Percentiles rank a stretch among this genome's conserved stretches.
Evolutionary conservation across 2,888 invertebrate genomes (phyloP).

Genomic region (Epinotia bilunana): DNA sequence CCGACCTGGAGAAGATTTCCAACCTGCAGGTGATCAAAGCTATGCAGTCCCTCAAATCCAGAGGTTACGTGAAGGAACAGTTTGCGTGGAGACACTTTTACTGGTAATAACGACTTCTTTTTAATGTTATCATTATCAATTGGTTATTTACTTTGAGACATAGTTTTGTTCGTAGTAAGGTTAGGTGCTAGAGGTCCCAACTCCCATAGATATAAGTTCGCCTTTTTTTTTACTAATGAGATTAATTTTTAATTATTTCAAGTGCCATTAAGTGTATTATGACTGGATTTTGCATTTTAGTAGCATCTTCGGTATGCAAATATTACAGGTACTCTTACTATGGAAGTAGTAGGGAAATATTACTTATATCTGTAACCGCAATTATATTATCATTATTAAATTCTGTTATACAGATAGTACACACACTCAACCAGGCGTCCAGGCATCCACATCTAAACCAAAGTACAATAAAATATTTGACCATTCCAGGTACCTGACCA

Average conservation of each 20-base stretch:
- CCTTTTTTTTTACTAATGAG: neutral
- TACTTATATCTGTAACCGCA: no score
- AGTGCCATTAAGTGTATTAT: neutral
- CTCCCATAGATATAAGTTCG: neutral
- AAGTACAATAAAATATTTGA: neutral
- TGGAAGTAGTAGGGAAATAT: no score
- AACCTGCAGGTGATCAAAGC: conserved; percentile 99
- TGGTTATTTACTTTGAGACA: neutral
- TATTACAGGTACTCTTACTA: no score
- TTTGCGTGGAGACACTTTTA: conserved; percentile 99
- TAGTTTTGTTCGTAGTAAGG: neutral
- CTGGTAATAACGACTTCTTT: conserved; percentile 86
- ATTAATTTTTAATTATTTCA: no score
- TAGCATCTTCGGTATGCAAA: no score
- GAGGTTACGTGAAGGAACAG: conserved; percentile 99
- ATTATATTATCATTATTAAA: no score
- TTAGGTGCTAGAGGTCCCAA: neutral
- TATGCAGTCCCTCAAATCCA: conserved; percentile 97
- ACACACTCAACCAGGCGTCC: no score
- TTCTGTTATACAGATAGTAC: no score
- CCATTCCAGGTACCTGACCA: conserved; percentile 92
- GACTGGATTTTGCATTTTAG: no score
- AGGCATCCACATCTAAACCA: no score
- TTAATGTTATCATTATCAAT: neutral
- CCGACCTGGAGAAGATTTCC: conserved; percentile 96